Percentiles rank a stretch among this genome's conserved stretches.
Conservation (phyloP, 1,140 invertebrate species). For the Saccostrea echinata region DNA sequence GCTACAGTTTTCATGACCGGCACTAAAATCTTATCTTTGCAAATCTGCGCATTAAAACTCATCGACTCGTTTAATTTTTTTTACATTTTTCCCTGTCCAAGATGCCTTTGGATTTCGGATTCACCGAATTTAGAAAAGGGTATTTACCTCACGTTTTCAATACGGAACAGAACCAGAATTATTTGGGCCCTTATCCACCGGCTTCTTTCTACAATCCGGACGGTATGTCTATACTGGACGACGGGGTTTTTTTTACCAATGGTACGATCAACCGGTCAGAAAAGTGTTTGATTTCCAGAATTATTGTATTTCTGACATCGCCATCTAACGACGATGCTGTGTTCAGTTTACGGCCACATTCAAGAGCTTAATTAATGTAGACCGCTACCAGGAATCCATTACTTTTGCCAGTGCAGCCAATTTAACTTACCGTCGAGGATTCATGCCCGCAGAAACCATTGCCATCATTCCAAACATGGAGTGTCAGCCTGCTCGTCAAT, state of each 20-base stretch:
- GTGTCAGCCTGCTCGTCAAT: background rate
- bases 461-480: background rate
- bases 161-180: constrained; percentile 36
- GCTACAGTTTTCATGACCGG: background rate
- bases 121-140: constrained; percentile 34
- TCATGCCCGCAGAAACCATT: background rate
- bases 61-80: constrained; percentile 43
- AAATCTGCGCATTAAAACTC: background rate
- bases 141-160: constrained; percentile 57
- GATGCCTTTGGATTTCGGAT: constrained; percentile 47
- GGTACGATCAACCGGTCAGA: background rate
- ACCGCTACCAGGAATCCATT: background rate
- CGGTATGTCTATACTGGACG: constrained; percentile 15
- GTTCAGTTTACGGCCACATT: background rate
- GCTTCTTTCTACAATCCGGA: constrained; percentile 12
- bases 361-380: background rate
- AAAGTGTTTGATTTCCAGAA: background rate
- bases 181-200: constrained; percentile 45
- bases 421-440: background rate
- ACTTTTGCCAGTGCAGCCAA: constrained; percentile 27
- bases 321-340: background rate
- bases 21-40: background rate
- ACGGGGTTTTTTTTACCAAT: background rate
- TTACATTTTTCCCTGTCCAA: constrained; percentile 4
- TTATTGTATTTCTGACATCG: background rate